These are phyloP conservation scores for Monopis laevigella DNA, from an alignment of 2,888 invertebrate genomes.

Conservation along the genomic window DNA sequence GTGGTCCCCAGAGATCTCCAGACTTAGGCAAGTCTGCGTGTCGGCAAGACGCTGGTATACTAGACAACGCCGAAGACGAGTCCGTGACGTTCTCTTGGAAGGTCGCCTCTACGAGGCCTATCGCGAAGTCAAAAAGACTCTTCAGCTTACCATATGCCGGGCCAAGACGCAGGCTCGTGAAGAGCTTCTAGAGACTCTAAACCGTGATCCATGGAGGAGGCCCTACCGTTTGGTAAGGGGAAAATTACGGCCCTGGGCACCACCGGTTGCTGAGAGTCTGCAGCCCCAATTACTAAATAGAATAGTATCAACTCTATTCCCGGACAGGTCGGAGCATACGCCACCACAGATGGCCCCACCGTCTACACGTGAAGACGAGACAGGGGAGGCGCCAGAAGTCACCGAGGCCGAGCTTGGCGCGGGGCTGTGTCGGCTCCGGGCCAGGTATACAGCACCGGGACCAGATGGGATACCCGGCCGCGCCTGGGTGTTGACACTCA, in stretches of 20 bases:
- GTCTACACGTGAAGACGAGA: not conserved
- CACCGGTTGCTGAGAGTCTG: slow-evolving; percentile 1
- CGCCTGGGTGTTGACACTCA: not conserved
- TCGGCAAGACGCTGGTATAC: not conserved
- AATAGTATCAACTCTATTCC: slow-evolving; percentile 3
- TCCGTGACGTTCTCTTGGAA: not conserved
- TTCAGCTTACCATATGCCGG: not conserved
- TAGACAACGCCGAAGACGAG: not conserved
- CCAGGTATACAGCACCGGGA: slow-evolving; percentile 2
- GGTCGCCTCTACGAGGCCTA: not conserved
- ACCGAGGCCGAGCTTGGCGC: not conserved
- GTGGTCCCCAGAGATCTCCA: slow-evolving; percentile 1
- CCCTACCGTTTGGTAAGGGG: slow-evolving; percentile 5
- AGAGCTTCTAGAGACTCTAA: slow-evolving; percentile 4
- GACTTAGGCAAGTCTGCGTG: not conserved
- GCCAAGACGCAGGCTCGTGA: not conserved
- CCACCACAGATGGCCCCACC: not conserved
- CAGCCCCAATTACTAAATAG: slow-evolving; percentile 2
- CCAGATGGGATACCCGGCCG: slow-evolving; percentile 11
- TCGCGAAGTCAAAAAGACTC: not conserved
- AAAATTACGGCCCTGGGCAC: not conserved
- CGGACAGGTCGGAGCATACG: not conserved
- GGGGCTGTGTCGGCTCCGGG: not conserved
- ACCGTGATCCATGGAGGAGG: slow-evolving; percentile 2
- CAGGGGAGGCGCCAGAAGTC: not conserved